These are phyloP conservation scores for Phyllotreta striolata DNA, from an alignment of 2,888 invertebrate genomes.

Conservation along the genomic window DNA sequence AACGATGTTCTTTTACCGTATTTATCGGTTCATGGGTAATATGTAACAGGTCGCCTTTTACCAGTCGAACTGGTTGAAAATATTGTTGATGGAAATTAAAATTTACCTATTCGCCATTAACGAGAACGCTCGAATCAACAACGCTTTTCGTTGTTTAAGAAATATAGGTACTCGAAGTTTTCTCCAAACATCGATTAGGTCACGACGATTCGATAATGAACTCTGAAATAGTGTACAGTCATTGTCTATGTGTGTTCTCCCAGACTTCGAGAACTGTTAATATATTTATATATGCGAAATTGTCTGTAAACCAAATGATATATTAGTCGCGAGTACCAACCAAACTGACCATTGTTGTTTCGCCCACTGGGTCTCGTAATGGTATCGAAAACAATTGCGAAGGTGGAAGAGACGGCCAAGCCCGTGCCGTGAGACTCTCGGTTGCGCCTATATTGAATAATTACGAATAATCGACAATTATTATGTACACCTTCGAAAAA, in stretches of 20 bases:
- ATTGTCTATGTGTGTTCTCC: slow-evolving; percentile 27
- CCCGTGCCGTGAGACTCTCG: slow-evolving; percentile 39
- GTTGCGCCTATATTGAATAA: slow-evolving; percentile 45
- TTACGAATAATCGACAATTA: slow-evolving; percentile 47
- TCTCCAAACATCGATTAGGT: no score
- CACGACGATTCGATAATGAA: slow-evolving; percentile 9
- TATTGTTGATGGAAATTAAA: background rate
- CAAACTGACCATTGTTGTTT: slow-evolving; percentile 58
- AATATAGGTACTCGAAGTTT: no score
- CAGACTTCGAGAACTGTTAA: slow-evolving; percentile 34
- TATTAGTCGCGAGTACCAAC: slow-evolving; percentile 49
- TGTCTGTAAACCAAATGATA: slow-evolving; percentile 45
- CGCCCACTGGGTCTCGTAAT: slow-evolving; percentile 54
- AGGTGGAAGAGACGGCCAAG: slow-evolving; percentile 56
- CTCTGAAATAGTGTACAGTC: slow-evolving; percentile 27
- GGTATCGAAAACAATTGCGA: slow-evolving; percentile 55
- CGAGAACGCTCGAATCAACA: no score
- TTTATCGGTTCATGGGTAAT: slow-evolving; percentile 41
- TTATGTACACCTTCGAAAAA: slow-evolving; percentile 29
- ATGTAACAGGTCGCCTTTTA: slow-evolving; percentile 22
- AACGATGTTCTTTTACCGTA: slow-evolving; percentile 42
- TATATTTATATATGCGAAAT: slow-evolving; percentile 44
- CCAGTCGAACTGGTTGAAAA: background rate
- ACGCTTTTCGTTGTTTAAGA: no score
- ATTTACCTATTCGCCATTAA: no score